Evolutionary conservation across 1,140 invertebrate genomes (phyloP).

Genomic region (Venturia canescens): DNA sequence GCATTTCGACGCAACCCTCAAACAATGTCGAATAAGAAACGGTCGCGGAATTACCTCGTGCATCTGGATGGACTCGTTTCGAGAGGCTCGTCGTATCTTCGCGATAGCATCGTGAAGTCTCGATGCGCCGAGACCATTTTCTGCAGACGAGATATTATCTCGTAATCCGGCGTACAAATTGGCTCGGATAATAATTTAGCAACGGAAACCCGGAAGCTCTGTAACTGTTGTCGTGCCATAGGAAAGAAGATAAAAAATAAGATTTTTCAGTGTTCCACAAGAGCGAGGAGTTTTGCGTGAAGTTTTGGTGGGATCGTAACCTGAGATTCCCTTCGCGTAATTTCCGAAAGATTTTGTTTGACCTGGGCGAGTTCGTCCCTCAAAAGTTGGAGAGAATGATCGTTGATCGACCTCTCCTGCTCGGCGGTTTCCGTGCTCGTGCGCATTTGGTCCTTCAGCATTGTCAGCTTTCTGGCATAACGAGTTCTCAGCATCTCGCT

Average conservation of each 20-base stretch:
- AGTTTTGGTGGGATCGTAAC: conserved; percentile 56
- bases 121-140: conserved; percentile 87
- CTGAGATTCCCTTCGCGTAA: conserved; percentile 85
- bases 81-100: conserved; percentile 83
- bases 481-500: conserved; percentile 84
- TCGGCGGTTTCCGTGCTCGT: conserved; percentile 81
- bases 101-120: conserved; percentile 85
- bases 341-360: conserved; percentile 84
- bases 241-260: neutral
- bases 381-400: conserved; percentile 82
- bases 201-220: conserved; percentile 83
- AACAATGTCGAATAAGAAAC: conserved; percentile 23
- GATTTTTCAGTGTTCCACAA: neutral
- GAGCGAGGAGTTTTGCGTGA: neutral
- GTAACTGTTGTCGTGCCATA: conserved; percentile 70
- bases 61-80: conserved; percentile 68
- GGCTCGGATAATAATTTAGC: conserved; percentile 83
- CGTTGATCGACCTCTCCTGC: conserved; percentile 83
- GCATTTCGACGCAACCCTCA: too few species aligned
- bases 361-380: conserved; percentile 84
- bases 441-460: conserved; percentile 84
- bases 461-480: conserved; percentile 83
- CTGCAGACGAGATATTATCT: conserved; percentile 85
- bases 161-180: conserved; percentile 85
- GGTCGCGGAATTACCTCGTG: conserved; percentile 64